Base-by-base conservation (phyloP, 2,113 vertebrate genomes). In the Tylochromis polylepis region DNA sequence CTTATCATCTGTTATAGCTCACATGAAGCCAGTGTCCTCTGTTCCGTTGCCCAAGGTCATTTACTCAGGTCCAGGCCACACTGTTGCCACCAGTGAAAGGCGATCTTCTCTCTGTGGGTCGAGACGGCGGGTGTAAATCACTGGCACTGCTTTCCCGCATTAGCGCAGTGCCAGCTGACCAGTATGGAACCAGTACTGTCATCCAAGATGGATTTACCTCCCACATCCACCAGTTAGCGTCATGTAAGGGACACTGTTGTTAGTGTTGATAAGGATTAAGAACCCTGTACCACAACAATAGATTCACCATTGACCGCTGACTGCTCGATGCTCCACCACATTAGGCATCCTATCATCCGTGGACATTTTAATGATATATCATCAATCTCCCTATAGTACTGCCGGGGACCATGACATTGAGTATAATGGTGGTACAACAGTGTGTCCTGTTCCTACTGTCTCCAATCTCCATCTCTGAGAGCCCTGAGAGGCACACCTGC, bases 101-200 rank as follows among this genome's bases (percentile, higher is more conserved):
- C 29, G 89, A 92, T 95, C 92, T 86, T 79, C 75, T 87, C 88
- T 83, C 89, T 89, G 90, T 77, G 57, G 91, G 84, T 81, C 14
- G 57, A 89, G 88, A 83, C 87, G 56, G 88, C 11, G 70, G 81
- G 93, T 92, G 94, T 94, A 91, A 95, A 95, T 95, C 91, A 86
- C 84, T 59, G 89, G 15, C 88, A 49, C 83, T 57, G 78, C 24
- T 79, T 94, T 93, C 89, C 91, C 90, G 89, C 90, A 90, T 95
- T 93, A 95, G 80, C 88, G 4, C 92, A 27, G 57, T 90, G 89
- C 89, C 95, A 94, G 89, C 91, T 92, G 94, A 95, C 90, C 90
- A 80, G 86, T 81, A 56, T 87, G 90, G 85, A 91, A 85, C 72
- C 85, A 75, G 85, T 46, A 16, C 86, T 89, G 88, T 91, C 89